Conservation (phyloP, 2,797 vertebrate genomes). For the Syndactyla subalaris region DNA sequence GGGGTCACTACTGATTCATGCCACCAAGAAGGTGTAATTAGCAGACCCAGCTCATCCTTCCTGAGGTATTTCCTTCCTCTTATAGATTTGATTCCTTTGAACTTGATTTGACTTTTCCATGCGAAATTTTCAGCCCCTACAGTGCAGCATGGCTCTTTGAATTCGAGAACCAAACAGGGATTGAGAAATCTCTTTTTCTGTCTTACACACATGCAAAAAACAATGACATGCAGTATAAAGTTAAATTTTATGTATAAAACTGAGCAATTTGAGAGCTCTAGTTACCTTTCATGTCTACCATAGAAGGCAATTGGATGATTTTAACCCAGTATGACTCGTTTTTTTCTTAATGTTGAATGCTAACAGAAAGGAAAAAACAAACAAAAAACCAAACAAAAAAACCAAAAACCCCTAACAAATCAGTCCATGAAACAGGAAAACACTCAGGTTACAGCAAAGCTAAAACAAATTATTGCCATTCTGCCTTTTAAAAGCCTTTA, state of each 20-base stretch:
- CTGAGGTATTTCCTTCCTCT: background rate
- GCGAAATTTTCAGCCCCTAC: background rate
- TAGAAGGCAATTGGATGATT: background rate
- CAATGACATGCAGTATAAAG: background rate
- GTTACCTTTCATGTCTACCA: background rate
- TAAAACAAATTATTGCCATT: background rate
- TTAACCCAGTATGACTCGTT: background rate
- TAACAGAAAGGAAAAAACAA: background rate
- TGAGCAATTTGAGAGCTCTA: background rate
- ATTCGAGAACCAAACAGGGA: background rate
- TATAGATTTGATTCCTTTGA: background rate
- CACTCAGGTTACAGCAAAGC: background rate
- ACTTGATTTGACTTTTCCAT: background rate
- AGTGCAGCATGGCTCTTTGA: background rate
- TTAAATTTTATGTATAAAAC: background rate
- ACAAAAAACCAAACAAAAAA: too few species aligned
- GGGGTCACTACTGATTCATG: background rate
- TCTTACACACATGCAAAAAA: background rate
- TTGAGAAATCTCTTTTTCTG: background rate
- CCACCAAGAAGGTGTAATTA: slow-evolving; percentile 14
- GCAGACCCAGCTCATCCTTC: background rate
- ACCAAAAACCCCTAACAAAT: background rate
- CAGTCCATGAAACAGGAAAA: background rate
- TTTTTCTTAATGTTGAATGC: background rate
- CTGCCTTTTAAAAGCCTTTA: background rate